Conservation (phyloP, 2,888 invertebrate genomes). For the Diarsia brunnea region DNA sequence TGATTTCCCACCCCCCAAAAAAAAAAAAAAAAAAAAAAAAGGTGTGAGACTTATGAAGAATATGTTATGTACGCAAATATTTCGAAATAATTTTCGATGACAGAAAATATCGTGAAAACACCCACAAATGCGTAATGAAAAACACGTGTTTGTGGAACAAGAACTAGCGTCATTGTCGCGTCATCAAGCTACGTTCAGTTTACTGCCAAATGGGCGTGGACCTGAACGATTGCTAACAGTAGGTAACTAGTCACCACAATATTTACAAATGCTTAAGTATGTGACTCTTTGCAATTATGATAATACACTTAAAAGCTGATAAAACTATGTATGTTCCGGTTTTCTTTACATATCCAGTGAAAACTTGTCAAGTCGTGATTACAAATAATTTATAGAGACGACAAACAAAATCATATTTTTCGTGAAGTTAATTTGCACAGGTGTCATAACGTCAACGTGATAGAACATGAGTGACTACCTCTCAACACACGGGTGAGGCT, state of each 20-base stretch:
- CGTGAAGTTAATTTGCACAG: slow-evolving; percentile 54
- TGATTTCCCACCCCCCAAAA: too few relatives aligned
- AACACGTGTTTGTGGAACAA: slow-evolving; percentile 48
- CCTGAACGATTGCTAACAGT: slow-evolving; percentile 7
- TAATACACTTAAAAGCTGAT: not conserved
- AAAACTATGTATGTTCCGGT: slow-evolving; percentile 10
- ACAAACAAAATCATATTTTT: slow-evolving; percentile 58
- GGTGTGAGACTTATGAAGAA: not conserved
- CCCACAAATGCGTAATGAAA: slow-evolving; percentile 43
- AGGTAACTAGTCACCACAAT: slow-evolving; percentile 27
- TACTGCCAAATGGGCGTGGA: slow-evolving; percentile 59
- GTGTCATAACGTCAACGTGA: slow-evolving; percentile 65
- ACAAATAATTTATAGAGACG: slow-evolving; percentile 36
- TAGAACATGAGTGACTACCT: slow-evolving; percentile 69
- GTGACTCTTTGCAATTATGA: slow-evolving; percentile 17
- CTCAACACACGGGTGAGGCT: slow-evolving; percentile 57
- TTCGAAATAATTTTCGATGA: not conserved
- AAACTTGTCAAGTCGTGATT: slow-evolving; percentile 42
- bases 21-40: too few relatives aligned
- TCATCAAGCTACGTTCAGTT: slow-evolving; percentile 43
- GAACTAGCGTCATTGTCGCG: slow-evolving; percentile 51
- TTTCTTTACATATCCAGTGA: slow-evolving; percentile 6
- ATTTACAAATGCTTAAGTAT: slow-evolving; percentile 45
- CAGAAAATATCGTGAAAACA: slow-evolving; percentile 34
- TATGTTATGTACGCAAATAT: not conserved